A percentile compares a stretch with the other conserved stretches of the same genome.
Evolutionary conservation across 1,140 invertebrate genomes (phyloP).

Genomic region (Zaprionus tsacasi): DNA sequence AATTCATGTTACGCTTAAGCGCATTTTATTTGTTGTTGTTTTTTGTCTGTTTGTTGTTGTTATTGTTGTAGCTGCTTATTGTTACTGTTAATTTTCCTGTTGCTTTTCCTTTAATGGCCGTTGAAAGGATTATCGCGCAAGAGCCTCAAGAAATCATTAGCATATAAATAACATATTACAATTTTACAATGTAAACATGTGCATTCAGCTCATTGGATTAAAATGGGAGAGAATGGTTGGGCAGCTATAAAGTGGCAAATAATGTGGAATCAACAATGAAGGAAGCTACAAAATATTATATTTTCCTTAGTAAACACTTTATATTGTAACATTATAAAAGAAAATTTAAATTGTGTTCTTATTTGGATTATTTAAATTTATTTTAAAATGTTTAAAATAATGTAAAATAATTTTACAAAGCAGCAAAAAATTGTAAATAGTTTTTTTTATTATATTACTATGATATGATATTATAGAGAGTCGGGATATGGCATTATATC

Average conservation of each 20-base stretch:
- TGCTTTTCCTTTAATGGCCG: constrained; percentile 5
- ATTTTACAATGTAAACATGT: neutral
- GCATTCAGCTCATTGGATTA: neutral
- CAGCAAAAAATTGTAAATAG: too few species aligned
- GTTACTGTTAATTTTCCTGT: neutral
- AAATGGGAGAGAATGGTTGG: neutral
- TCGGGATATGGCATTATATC: too few species aligned
- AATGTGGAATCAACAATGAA: too few species aligned
- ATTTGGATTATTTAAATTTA: too few species aligned
- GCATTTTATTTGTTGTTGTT: constrained; percentile 6
- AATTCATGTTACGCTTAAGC: constrained; percentile 44
- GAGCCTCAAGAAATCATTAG: constrained; percentile 39
- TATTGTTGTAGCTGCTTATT: neutral
- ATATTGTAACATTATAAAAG: neutral
- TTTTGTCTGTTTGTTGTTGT: neutral
- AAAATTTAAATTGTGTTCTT: too few species aligned
- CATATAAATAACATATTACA: constrained; percentile 62
- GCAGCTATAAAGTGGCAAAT: neutral
- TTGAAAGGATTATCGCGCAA: constrained; percentile 49
- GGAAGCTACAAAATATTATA: too few species aligned
- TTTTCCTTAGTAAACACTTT: too few species aligned
- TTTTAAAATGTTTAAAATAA: too few species aligned
- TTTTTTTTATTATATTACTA: too few species aligned
- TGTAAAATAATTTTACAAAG: too few species aligned
- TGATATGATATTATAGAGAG: too few species aligned